phyloP scores from a whole-genome alignment of 2,797 vertebrate genomes.

The Hypotaenidia philippensis region DNA sequence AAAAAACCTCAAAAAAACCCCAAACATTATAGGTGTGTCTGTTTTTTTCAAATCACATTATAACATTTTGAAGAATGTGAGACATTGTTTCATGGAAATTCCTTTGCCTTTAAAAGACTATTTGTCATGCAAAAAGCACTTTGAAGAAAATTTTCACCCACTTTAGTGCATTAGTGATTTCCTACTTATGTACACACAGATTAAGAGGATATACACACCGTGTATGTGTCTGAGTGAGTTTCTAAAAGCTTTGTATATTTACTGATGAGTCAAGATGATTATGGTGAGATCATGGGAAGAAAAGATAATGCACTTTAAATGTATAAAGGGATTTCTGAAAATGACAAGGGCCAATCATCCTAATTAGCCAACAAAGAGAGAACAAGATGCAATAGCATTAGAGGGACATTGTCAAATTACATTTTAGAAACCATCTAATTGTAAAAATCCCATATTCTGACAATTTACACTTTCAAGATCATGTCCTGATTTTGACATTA shows the following conservation, averaged over 20 bases:
- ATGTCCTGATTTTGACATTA: not conserved
- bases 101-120: not conserved
- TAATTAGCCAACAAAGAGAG: constrained; percentile 47
- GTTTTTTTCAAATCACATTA: not conserved
- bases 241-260: not conserved
- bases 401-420: constrained; percentile 11
- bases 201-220: not conserved
- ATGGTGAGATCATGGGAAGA: not conserved
- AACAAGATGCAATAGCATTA: constrained; percentile 12
- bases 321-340: not conserved
- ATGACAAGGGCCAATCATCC: constrained; percentile 6
- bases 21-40: not conserved
- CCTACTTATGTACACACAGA: not conserved
- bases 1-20: no score
- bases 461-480: not conserved
- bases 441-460: not conserved
- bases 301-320: not conserved
- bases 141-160: not conserved
- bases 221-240: not conserved
- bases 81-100: not conserved
- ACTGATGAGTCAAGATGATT: not conserved
- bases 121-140: not conserved
- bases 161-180: not conserved
- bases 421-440: constrained; percentile 31
- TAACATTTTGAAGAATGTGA: not conserved